Conservation (phyloP, 2,888 invertebrate genomes). For the Nematopogon swammerdamellus region DNA sequence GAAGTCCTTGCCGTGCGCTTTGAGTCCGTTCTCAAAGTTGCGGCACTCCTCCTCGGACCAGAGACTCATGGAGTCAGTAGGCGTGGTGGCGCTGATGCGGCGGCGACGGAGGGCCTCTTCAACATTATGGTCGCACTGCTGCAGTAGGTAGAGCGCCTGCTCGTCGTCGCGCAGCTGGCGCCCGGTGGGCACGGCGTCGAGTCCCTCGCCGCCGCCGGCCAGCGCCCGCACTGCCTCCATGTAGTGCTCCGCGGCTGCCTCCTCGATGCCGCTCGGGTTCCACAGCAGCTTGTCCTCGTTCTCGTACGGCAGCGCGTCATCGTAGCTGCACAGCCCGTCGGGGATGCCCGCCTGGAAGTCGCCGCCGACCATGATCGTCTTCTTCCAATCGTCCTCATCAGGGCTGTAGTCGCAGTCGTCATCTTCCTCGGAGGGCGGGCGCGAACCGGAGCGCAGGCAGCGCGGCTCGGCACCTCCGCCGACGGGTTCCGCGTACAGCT, state of each 20-base stretch:
- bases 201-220: slow-evolving; percentile 34
- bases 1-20: slow-evolving; percentile 95
- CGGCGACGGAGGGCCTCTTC: slow-evolving; percentile 87
- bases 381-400: slow-evolving; percentile 87
- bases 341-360: slow-evolving; percentile 94
- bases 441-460: slow-evolving; percentile 59
- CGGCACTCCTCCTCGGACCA: slow-evolving; percentile 98
- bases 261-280: slow-evolving; percentile 79
- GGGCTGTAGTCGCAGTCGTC: slow-evolving; percentile 81
- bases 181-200: slow-evolving; percentile 64
- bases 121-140: slow-evolving; percentile 93
- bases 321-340: slow-evolving; percentile 87
- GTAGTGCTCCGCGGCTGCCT: slow-evolving; percentile 75
- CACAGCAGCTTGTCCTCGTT: slow-evolving; percentile 94
- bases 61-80: slow-evolving; percentile 73
- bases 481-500: slow-evolving; percentile 31
- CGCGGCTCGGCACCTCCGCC: slow-evolving; percentile 33
- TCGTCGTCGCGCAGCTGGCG: slow-evolving; percentile 82
- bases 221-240: slow-evolving; percentile 60
- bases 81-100: slow-evolving; percentile 67
- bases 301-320: slow-evolving; percentile 91
- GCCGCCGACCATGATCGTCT: slow-evolving; percentile 93
- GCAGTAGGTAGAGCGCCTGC: slow-evolving; percentile 83
- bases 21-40: slow-evolving; percentile 93
- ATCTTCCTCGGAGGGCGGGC: slow-evolving; percentile 78